Base-by-base conservation (phyloP, 2,888 invertebrate species). In the Andrena flavipes region DNA sequence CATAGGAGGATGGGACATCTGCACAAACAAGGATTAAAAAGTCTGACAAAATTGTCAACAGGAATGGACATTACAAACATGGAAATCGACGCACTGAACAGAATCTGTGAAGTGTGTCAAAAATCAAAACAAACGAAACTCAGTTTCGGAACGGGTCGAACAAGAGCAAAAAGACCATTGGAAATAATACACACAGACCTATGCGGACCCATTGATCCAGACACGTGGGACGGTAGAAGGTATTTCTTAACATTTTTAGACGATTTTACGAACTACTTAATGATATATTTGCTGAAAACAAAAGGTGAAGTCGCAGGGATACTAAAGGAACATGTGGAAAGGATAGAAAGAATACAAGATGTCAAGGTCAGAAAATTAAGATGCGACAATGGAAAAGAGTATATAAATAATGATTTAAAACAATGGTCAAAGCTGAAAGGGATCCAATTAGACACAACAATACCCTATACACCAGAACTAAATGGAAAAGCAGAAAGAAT, bases 121-220 rank as follows among this genome's bases (percentile, higher is more conserved):
- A 70, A 81, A 54, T 84, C 87, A n/a, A 90, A 88, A 59, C 82
- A 85, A 49, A 76, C 79, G 4, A 76, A 70, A 26, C 20, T 1
- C 3, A 64, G n/a, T 80, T 82, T 48, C 30, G 72, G n/a, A 26
- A 8, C 76, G 4, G 30, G 26, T 63, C 70, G 85, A 35, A 49
- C 23, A 7, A 80, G 87, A 60, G 84, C 86, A 20, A 82, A 7
- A 48, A 74, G 80, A 26, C 82, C 84, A 8, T 30, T 87, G 16
- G 62, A 86, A 68, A 59, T 89, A 23, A 69, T 90, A 16, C 88
- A 90, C 59, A 87, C 51, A 0, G 51, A 51, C 51, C 8, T 51
- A 0, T 51, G 84, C n/a, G 90, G 88, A 20, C 87, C 88, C 8
- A 78, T 91, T 16, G 80, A 63, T 5, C 87, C 90, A n/a, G 59